phyloP scores from a whole-genome alignment of 53 echinoderm and acorn worm genomes.

The Patiria pectinifera region DNA sequence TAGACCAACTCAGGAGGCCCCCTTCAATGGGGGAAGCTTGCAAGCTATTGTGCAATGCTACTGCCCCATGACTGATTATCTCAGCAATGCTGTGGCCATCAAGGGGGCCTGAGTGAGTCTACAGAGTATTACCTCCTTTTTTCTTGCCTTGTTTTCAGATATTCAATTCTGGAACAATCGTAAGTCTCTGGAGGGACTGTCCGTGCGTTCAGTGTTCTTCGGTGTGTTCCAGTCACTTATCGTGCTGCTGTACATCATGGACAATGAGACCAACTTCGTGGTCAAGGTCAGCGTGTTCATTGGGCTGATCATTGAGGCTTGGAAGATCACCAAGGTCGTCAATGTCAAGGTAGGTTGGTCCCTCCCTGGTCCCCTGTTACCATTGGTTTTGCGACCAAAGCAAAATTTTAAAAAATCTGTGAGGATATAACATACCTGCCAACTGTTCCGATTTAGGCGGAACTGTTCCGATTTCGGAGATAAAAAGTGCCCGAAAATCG shows the following conservation, averaged over 20 bases:
- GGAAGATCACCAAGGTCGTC: constrained; percentile 98
- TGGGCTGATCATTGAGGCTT: constrained; percentile 92
- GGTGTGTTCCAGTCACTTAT: constrained; percentile 98
- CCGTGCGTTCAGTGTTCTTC: constrained; percentile 98
- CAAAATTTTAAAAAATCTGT: too few species aligned
- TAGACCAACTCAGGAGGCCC: too few species aligned
- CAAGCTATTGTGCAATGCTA: too few species aligned
- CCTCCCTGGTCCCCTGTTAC: background rate
- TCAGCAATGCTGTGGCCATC: too few species aligned
- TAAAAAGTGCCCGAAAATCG: too few species aligned
- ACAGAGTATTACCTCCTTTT: background rate
- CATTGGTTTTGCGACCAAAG: too few species aligned
- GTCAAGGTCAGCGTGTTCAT: constrained; percentile 95
- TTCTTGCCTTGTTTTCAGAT: constrained; percentile 54
- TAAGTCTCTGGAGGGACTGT: constrained; percentile 94
- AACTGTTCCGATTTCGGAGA: too few species aligned
- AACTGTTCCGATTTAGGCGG: too few species aligned
- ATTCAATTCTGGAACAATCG: constrained; percentile 99
- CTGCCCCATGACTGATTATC: too few species aligned
- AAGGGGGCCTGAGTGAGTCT: too few species aligned
- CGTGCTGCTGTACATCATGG: constrained; percentile 93
- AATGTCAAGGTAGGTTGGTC: constrained; percentile 77
- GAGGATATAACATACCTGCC: too few species aligned
- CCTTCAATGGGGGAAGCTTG: too few species aligned
- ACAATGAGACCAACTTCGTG: constrained; percentile 99